A percentile compares a stretch with the other conserved stretches of the same genome.
Conservation (phyloP, 2,888 invertebrate species). For the Drosophila neoperkinsi region DNA sequence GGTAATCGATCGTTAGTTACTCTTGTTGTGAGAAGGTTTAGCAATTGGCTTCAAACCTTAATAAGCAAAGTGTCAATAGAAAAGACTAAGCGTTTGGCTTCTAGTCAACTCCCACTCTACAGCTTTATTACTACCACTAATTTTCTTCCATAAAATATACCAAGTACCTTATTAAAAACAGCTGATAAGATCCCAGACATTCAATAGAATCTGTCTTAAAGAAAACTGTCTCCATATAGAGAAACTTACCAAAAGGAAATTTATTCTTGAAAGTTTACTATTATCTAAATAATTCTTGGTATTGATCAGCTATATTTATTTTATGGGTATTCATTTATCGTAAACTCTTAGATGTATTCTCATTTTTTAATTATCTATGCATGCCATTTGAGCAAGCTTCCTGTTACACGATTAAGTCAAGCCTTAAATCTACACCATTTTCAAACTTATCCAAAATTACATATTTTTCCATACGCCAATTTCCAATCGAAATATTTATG, state of each 20-base stretch:
- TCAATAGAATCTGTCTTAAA: background rate
- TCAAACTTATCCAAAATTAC: background rate
- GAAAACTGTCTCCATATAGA: background rate
- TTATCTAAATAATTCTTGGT: background rate
- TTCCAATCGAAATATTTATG: slow-evolving; percentile 35
- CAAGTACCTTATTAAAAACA: background rate
- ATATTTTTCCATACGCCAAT: slow-evolving; percentile 6
- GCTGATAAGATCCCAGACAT: background rate
- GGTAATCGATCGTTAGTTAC: no score
- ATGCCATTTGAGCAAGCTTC: background rate
- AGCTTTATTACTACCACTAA: background rate
- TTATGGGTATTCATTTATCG: background rate
- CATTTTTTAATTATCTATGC: background rate
- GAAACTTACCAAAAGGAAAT: background rate
- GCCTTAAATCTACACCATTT: background rate
- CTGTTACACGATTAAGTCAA: background rate
- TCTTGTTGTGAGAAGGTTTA: no score
- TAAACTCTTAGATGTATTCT: background rate
- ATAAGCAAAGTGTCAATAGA: no score
- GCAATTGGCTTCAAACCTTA: no score
- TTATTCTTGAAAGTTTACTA: background rate
- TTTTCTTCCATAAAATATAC: background rate
- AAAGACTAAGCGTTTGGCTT: no score
- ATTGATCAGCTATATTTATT: background rate
- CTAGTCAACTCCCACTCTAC: background rate